phyloP scores from a whole-genome alignment of 2,888 invertebrate genomes.

The Petrophora chlorosata region DNA sequence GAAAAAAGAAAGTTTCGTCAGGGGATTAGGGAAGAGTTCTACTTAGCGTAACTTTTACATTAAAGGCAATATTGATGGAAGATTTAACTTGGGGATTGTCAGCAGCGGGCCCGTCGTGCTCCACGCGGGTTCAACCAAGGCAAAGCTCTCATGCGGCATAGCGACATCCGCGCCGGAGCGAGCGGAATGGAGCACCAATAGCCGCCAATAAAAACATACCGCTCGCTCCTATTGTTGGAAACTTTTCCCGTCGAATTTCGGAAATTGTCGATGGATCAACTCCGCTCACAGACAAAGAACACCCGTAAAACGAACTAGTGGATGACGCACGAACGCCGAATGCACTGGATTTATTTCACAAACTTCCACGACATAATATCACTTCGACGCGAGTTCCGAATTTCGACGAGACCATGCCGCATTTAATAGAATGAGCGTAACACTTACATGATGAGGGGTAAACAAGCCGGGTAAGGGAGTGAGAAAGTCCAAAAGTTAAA shows the following conservation, averaged over 20 bases:
- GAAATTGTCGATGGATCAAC: conserved; percentile 65
- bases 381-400: conserved; percentile 78
- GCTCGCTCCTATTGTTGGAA: conserved; percentile 63
- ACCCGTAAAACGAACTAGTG: conserved; percentile 45
- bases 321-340: conserved; percentile 54
- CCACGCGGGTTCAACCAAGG: conserved; percentile 55
- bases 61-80: conserved; percentile 65
- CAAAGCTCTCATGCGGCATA: conserved; percentile 69
- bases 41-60: conserved; percentile 70
- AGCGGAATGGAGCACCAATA: conserved; percentile 51
- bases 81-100: conserved; percentile 56
- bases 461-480: conserved; percentile 82
- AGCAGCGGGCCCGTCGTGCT: conserved; percentile 52
- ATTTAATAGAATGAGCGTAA: conserved; percentile 77
- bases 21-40: conserved; percentile 65
- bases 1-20: conserved; percentile 56
- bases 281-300: conserved; percentile 62
- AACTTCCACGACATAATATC: conserved; percentile 75
- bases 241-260: conserved; percentile 76
- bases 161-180: conserved; percentile 53
- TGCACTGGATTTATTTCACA: conserved; percentile 72
- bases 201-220: conserved; percentile 55
- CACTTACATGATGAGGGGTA: conserved; percentile 83
- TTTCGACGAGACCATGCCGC: conserved; percentile 70
- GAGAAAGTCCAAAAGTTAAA: conserved; percentile 78